Percentiles rank a stretch among this genome's conserved stretches.
These are phyloP conservation scores for Eulithis prunata DNA, from an alignment of 2,888 invertebrate genomes.

Conservation along the genomic window DNA sequence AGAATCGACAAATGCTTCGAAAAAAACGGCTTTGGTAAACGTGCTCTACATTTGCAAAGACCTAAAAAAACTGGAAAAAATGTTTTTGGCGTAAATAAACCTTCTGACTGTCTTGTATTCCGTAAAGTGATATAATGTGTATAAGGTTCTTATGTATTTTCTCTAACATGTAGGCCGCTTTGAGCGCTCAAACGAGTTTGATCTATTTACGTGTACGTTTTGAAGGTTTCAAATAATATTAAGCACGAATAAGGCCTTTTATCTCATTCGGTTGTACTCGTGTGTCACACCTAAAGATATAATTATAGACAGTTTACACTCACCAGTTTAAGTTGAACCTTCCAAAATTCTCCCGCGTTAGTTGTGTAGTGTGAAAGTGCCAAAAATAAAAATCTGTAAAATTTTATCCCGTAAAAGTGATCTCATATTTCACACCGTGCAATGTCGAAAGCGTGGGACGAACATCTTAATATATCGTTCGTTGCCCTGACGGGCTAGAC, in stretches of 20 bases:
- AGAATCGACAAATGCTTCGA: too few relatives aligned
- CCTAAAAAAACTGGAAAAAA: too few relatives aligned
- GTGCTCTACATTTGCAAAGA: too few relatives aligned
- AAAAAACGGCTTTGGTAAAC: too few relatives aligned
- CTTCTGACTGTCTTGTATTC: too few relatives aligned
- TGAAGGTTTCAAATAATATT: slow-evolving; percentile 16
- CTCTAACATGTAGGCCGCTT: background rate
- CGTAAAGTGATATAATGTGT: background rate
- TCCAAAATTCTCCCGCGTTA: too few relatives aligned
- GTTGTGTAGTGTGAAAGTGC: too few relatives aligned
- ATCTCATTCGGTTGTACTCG: background rate
- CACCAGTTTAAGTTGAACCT: too few relatives aligned
- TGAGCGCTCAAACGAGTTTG: slow-evolving; percentile 20
- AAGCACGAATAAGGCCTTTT: slow-evolving; percentile 6
- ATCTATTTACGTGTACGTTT: slow-evolving; percentile 20
- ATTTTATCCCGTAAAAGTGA: slow-evolving; percentile 2
- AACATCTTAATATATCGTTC: slow-evolving; percentile 32
- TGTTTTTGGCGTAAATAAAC: too few relatives aligned
- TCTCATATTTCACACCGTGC: slow-evolving; percentile 10
- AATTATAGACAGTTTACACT: too few relatives aligned
- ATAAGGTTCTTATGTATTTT: background rate
- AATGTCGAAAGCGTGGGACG: slow-evolving; percentile 18
- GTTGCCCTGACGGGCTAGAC: slow-evolving; percentile 28
- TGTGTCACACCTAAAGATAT: background rate
- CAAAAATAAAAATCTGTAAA: background rate